phyloP scores from a whole-genome alignment of 2,888 invertebrate species.

The Xanthorhoe designata region DNA sequence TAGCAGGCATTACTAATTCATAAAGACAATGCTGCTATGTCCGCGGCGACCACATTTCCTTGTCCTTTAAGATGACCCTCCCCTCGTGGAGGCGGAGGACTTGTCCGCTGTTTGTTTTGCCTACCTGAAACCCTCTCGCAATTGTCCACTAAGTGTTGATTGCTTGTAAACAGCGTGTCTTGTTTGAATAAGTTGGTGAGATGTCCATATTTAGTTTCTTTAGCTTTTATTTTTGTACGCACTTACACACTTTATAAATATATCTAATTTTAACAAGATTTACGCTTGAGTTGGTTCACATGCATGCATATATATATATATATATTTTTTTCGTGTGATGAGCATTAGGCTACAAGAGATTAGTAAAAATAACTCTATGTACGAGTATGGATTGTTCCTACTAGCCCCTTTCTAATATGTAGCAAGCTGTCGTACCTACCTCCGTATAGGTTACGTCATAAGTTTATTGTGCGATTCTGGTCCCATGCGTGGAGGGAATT shows the following conservation, averaged over 20 bases:
- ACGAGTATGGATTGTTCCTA: neutral
- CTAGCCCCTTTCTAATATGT: constrained; percentile 8
- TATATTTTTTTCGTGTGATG: neutral
- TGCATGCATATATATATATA: neutral
- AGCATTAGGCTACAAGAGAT: neutral
- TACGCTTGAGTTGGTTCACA: neutral
- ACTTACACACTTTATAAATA: constrained; percentile 1
- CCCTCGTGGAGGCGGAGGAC: constrained; percentile 65
- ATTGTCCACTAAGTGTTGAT: constrained; percentile 83
- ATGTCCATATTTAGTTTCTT: constrained; percentile 25
- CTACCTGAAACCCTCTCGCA: constrained; percentile 78
- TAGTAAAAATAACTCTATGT: neutral
- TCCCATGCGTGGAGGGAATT: constrained; percentile 81
- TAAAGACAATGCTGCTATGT: constrained; percentile 75
- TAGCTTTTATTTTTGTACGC: neutral
- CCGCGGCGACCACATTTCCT: constrained; percentile 71
- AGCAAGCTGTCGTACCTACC: constrained; percentile 35
- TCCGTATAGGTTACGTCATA: constrained; percentile 71
- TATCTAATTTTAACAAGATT: neutral
- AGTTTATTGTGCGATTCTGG: constrained; percentile 79
- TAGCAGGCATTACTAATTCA: constrained; percentile 80
- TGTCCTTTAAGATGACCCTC: constrained; percentile 79
- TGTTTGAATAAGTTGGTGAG: constrained; percentile 57
- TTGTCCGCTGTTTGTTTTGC: constrained; percentile 80
- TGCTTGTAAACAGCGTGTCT: constrained; percentile 79